Evolutionary conservation across 2,888 invertebrate genomes (phyloP), one percentile per base, ranked within the genome.

Genomic region (Lepidochitona cinerea): DNA sequence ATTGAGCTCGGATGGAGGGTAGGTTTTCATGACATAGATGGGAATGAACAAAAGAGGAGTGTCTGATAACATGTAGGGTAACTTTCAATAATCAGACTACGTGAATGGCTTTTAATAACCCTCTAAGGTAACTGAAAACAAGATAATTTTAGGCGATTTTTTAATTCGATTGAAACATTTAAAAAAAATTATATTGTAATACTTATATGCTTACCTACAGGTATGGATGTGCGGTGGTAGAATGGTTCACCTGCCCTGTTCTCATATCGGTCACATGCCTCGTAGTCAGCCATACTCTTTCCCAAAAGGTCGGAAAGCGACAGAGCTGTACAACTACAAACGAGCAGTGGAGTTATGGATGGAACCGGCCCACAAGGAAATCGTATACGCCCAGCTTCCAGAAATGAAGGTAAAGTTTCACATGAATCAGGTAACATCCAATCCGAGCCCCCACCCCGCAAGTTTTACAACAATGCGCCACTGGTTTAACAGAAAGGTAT

Each of bases 201-300:
- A 41, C 41, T 41, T 41, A 41, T 41, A 12, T 41, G 18, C 41
- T 41, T 41, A 41, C 41, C 18, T 41, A 1, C 66, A 85, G 86
- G 83, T 85, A 5, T 88, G 88, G 87, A 70, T 85, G 75, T 88
- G 88, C 75, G 88, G 88, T 9, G 88, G 88, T 3, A 79, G 80
- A 36, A 69, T 88, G n/a, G 73, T 87, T 3, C 87, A 87, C 70
- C 78, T 84, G 26, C 82, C 85, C 0, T 88, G 88, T 71, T 88
- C 88, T 6, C 83, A 83, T 70, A 79, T 88, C 23, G 88, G 87
- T 5, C 88, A 88, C 71, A 85, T 88, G 35, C 86, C 86, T 68
- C 77, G 88, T 9, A 70, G 79, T 14, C 87, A 87, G 75, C 86
- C 88, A 0, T 88, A 88, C 75, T 68, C 74, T n/a, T 88, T 88